These are phyloP conservation scores for Lutjanus argentimaculatus DNA, from an alignment of 2,797 vertebrate species.

Conservation along the genomic window DNA sequence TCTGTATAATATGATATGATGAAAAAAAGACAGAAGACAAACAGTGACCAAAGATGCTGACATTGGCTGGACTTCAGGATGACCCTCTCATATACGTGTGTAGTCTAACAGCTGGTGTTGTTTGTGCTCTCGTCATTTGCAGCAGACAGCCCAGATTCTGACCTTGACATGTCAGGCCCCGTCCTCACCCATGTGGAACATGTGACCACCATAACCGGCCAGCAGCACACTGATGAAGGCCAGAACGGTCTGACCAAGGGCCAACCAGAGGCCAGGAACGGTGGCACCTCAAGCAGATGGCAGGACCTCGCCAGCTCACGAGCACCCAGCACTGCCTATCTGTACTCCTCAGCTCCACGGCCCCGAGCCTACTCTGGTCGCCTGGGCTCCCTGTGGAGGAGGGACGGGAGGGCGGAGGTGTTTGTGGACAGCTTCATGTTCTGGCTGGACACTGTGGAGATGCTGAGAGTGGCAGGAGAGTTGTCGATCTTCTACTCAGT, in stretches of 20 bases:
- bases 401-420: conserved; percentile 80
- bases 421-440: conserved; percentile 84
- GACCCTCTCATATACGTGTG: not conserved
- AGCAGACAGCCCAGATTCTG: conserved; percentile 70
- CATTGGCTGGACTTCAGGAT: not conserved
- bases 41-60: not conserved
- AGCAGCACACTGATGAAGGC: conserved; percentile 58
- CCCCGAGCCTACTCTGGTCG: conserved; percentile 49
- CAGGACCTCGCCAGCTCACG: conserved; percentile 33
- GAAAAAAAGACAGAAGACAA: too few relatives aligned
- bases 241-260: conserved; percentile 46
- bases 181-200: conserved; percentile 82
- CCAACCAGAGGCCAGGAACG: conserved; percentile 60
- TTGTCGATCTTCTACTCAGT: conserved; percentile 75
- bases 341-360: conserved; percentile 69
- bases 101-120: conserved; percentile 20
- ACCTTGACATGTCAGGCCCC: conserved; percentile 69
- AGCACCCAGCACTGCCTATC: conserved; percentile 59
- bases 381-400: conserved; percentile 71
- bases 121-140: conserved; percentile 37
- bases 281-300: conserved; percentile 47
- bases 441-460: conserved; percentile 90
- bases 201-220: conserved; percentile 79
- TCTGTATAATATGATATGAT: not conserved
- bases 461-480: conserved; percentile 85